These are phyloP conservation scores for Hydropsyche tenuis DNA, from an alignment of 1,140 invertebrate species.

Conservation along the genomic window DNA sequence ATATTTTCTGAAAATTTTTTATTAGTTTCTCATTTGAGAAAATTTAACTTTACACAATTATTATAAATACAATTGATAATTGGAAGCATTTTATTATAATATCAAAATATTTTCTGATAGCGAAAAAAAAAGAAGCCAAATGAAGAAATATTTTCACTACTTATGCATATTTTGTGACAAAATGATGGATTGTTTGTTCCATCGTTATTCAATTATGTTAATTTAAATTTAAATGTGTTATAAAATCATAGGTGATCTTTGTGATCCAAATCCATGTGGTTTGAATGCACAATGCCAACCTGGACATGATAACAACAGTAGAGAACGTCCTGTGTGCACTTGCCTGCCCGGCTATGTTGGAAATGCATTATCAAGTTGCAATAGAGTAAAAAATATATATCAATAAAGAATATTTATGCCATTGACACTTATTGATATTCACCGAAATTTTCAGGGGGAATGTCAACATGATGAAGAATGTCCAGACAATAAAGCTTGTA, in stretches of 20 bases:
- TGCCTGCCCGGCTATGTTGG: constrained; percentile 82
- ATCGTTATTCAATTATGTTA: too few species aligned
- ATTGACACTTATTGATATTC: not conserved
- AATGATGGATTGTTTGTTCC: too few species aligned
- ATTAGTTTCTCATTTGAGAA: too few species aligned
- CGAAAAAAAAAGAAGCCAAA: too few species aligned
- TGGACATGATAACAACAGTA: constrained; percentile 79
- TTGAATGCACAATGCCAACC: constrained; percentile 81
- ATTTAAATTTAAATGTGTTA: not conserved
- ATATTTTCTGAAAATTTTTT: too few species aligned
- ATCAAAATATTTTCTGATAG: too few species aligned
- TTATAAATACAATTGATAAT: too few species aligned
- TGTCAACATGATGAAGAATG: constrained; percentile 78
- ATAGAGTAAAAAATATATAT: constrained; percentile 58
- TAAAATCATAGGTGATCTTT: constrained; percentile 71
- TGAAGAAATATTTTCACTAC: too few species aligned
- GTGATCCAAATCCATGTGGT: constrained; percentile 85
- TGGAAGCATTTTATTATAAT: too few species aligned
- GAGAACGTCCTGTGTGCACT: constrained; percentile 82
- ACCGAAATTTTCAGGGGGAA: constrained; percentile 68
- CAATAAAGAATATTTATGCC: not conserved
- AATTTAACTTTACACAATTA: too few species aligned
- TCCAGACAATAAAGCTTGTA: constrained; percentile 73
- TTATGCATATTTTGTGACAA: too few species aligned
- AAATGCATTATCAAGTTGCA: constrained; percentile 75